These are phyloP conservation scores for Tarsius wallacei DNA, from an alignment of 2,797 vertebrate genomes.

Conservation along the genomic window DNA sequence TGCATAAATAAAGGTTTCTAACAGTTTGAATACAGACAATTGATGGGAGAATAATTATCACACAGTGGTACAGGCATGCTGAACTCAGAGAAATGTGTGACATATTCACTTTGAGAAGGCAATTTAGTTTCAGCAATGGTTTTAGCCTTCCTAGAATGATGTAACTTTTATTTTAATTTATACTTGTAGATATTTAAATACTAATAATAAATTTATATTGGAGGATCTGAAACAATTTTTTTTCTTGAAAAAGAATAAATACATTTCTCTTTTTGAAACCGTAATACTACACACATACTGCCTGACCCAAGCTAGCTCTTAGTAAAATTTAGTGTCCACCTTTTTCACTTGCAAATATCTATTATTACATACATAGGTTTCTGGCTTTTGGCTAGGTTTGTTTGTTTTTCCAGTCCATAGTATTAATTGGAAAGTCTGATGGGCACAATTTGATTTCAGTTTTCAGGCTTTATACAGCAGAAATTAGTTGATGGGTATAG, in stretches of 20 bases:
- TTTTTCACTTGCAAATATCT: not conserved
- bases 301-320: not conserved
- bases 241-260: not conserved
- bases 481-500: not conserved
- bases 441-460: conserved; percentile 29
- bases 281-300: not conserved
- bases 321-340: conserved; percentile 11
- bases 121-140: conserved; percentile 17
- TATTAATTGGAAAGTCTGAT: not conserved
- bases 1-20: conserved; percentile 21
- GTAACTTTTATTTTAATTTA: not conserved
- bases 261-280: not conserved
- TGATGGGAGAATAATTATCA: not conserved
- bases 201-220: conserved; percentile 36
- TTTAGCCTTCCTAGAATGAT: not conserved
- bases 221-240: not conserved
- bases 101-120: not conserved
- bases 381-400: conserved; percentile 30
- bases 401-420: not conserved
- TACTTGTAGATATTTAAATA: conserved; percentile 12
- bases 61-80: not conserved
- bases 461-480: not conserved
- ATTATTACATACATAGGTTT: not conserved
- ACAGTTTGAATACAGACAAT: not conserved
- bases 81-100: not conserved